phyloP scores from a whole-genome alignment of 2,113 vertebrate species.

The Nannospalax galili region DNA sequence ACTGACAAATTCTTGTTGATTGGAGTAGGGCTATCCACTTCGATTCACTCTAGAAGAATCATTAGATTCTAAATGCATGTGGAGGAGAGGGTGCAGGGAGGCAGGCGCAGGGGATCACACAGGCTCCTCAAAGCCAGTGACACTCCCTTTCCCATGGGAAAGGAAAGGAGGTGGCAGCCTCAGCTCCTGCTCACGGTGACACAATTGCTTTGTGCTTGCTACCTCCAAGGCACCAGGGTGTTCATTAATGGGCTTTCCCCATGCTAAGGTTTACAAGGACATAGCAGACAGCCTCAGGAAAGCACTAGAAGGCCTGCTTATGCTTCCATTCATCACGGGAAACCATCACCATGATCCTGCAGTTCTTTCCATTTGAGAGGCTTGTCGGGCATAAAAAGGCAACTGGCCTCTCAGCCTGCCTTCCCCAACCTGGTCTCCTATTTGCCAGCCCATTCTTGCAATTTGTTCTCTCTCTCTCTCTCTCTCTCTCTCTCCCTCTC shows the following conservation, averaged over 20 bases:
- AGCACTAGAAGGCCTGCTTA: background rate
- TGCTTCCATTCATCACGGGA: background rate
- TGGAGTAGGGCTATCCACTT: slow-evolving; percentile 20
- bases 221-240: slow-evolving; percentile 61
- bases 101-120: slow-evolving; percentile 63
- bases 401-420: background rate
- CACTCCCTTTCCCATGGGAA: slow-evolving; percentile 63
- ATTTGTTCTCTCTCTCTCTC: background rate
- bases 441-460: background rate
- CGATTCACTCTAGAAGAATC: slow-evolving; percentile 59
- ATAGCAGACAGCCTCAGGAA: slow-evolving; percentile 25
- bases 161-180: slow-evolving; percentile 58
- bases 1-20: slow-evolving; percentile 63
- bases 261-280: slow-evolving; percentile 40
- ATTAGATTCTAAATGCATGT: slow-evolving; percentile 65
- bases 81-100: slow-evolving; percentile 48
- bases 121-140: slow-evolving; percentile 58
- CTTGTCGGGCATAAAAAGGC: slow-evolving; percentile 1
- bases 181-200: slow-evolving; percentile 56
- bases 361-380: slow-evolving; percentile 23
- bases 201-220: slow-evolving; percentile 64
- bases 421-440: background rate
- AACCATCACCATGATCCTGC: background rate
- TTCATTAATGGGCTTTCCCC: slow-evolving; percentile 61
- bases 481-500: background rate